Conservation (phyloP, 2,888 invertebrate species). For the Anarsia innoxiella region DNA sequence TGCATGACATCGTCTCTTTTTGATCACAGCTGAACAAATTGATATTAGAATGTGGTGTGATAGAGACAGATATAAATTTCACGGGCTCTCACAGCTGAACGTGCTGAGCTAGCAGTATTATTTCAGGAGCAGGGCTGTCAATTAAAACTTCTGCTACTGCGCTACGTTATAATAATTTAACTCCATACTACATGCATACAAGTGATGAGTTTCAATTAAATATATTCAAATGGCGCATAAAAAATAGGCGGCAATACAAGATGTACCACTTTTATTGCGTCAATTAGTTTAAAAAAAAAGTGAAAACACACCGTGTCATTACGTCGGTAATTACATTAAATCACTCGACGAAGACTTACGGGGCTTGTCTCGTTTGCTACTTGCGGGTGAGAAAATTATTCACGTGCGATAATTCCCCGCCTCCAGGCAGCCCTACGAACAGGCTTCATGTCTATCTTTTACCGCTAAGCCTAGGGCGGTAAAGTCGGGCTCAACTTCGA, state of each 20-base stretch:
- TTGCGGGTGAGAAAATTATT: constrained; percentile 41
- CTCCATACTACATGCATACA: too few relatives aligned
- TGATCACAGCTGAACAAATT: constrained; percentile 36
- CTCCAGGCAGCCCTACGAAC: constrained; percentile 52
- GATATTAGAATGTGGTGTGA: constrained; percentile 39
- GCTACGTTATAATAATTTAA: too few relatives aligned
- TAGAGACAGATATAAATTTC: constrained; percentile 50
- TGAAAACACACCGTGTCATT: constrained; percentile 33
- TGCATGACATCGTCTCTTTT: constrained; percentile 31
- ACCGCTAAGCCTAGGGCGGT: constrained; percentile 72
- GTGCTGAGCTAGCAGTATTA: constrained; percentile 35
- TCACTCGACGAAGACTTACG: constrained; percentile 31
- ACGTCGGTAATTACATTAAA: constrained; percentile 40
- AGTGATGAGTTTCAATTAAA: background rate
- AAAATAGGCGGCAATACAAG: background rate
- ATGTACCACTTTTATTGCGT: background rate
- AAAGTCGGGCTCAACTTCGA: constrained; percentile 61
- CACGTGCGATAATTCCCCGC: constrained; percentile 43
- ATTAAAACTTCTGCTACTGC: too few relatives aligned
- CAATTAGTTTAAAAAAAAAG: constrained; percentile 7
- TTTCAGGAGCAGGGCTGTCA: constrained; percentile 16
- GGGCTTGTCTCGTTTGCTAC: constrained; percentile 38
- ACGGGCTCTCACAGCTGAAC: constrained; percentile 26
- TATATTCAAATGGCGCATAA: background rate
- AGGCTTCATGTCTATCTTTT: constrained; percentile 67